Percentiles rank a stretch among this genome's conserved stretches.
phyloP scores from a whole-genome alignment of 2,797 vertebrate genomes.

The Tokudaia muenninki region DNA sequence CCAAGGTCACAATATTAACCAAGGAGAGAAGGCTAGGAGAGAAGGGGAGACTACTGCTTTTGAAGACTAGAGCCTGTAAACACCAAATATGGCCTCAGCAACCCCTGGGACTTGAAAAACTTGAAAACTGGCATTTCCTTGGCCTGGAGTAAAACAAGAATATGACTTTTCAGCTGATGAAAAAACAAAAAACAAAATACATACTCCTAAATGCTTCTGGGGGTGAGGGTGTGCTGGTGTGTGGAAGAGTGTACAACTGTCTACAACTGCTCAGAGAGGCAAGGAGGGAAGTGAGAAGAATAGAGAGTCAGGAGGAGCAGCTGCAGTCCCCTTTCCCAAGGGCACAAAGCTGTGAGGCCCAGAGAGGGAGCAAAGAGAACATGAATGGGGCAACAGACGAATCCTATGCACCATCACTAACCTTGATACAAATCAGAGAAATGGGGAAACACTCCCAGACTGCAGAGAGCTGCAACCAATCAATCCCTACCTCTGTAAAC shows the following conservation, averaged over 20 bases:
- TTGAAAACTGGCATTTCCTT: conserved; percentile 60
- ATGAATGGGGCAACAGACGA: neutral
- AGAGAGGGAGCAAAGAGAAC: neutral
- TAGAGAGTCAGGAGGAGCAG: conserved; percentile 51
- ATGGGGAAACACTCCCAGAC: neutral
- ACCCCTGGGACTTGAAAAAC: neutral
- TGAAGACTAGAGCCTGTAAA: neutral
- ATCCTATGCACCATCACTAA: neutral
- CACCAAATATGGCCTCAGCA: conserved; percentile 37
- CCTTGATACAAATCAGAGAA: neutral
- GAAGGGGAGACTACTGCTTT: conserved; percentile 6
- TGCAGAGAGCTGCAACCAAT: neutral
- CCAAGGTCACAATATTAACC: conserved; percentile 57
- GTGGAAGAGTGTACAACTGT: neutral
- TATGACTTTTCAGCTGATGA: conserved; percentile 35
- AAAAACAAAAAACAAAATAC: neutral
- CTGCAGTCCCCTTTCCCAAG: conserved; percentile 48
- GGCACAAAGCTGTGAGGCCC: conserved; percentile 65
- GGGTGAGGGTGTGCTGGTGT: neutral
- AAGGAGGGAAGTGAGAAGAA: neutral
- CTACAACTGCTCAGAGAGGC: neutral
- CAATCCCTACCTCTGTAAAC: neutral
- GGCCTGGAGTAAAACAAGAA: conserved; percentile 33
- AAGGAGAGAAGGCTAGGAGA: conserved; percentile 12
- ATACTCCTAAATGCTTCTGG: neutral